phyloP scores from a whole-genome alignment of 1,140 invertebrate genomes.

The Drosophila persimilis region DNA sequence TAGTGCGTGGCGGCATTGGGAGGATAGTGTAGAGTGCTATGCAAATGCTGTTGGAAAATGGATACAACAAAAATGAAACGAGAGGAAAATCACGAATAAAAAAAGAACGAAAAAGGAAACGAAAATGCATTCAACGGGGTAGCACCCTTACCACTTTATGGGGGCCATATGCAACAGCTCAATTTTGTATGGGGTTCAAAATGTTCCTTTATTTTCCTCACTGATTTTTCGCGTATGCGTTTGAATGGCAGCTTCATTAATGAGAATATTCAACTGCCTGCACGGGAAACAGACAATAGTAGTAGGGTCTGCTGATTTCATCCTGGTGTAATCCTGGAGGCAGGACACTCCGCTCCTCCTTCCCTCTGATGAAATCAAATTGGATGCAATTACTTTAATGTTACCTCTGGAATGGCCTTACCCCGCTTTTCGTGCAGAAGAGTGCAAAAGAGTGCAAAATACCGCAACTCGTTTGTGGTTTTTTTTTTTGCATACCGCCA shows the following conservation, averaged over 20 bases:
- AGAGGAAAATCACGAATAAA: slow-evolving; percentile 20
- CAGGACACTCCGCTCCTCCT: not conserved
- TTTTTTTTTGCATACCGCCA: slow-evolving; percentile 53
- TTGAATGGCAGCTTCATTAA: slow-evolving; percentile 79
- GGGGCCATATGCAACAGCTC: slow-evolving; percentile 69
- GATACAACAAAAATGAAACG: slow-evolving; percentile 50
- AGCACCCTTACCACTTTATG: slow-evolving; percentile 11
- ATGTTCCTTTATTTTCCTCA: slow-evolving; percentile 1
- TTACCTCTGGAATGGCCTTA: slow-evolving; percentile 5
- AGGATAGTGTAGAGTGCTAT: slow-evolving; percentile 40
- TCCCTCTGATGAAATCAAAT: slow-evolving; percentile 58
- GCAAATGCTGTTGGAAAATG: slow-evolving; percentile 63
- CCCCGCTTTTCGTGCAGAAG: not conserved
- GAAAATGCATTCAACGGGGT: slow-evolving; percentile 58
- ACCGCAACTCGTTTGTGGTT: slow-evolving; percentile 67
- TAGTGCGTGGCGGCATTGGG: not conserved
- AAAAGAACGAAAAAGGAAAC: slow-evolving; percentile 42
- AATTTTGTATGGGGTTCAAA: slow-evolving; percentile 53
- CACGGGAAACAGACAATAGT: slow-evolving; percentile 40
- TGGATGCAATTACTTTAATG: slow-evolving; percentile 73
- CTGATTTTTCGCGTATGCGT: slow-evolving; percentile 39
- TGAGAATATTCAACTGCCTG: slow-evolving; percentile 48
- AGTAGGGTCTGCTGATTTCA: slow-evolving; percentile 4
- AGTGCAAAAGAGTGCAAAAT: slow-evolving; percentile 45
- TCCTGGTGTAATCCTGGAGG: slow-evolving; percentile 2